Percentiles rank a stretch among this genome's conserved stretches.
Conservation (phyloP, 2,888 invertebrate genomes). For the Celastrina argiolus region DNA sequence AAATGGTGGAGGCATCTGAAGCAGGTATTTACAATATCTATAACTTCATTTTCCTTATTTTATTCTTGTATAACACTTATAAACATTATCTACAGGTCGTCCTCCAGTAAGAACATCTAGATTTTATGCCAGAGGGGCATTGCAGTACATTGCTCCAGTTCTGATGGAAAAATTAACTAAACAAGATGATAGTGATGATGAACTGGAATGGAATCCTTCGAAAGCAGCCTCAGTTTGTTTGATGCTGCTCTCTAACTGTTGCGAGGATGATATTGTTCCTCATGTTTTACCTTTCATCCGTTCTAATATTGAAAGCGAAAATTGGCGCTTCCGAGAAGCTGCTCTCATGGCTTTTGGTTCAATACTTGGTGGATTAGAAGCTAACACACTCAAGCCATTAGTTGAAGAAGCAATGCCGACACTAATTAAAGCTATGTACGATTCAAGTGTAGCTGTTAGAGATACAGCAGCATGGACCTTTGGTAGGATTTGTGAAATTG, state of each 20-base stretch:
- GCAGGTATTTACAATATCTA: conserved; percentile 64
- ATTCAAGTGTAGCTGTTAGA: conserved; percentile 93
- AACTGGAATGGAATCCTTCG: conserved; percentile 99
- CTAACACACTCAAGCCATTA: conserved; percentile 90
- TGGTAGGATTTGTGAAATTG: conserved; percentile 97
- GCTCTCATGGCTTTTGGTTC: conserved; percentile 99
- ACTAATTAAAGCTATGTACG: conserved; percentile 95
- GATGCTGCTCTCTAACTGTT: conserved; percentile 97
- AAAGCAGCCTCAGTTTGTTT: conserved; percentile 99
- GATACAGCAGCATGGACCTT: conserved; percentile 99
- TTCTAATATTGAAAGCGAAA: conserved; percentile 92
- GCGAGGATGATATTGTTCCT: conserved; percentile 97
- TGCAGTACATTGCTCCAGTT: conserved; percentile 96
- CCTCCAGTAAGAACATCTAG: conserved; percentile 95
- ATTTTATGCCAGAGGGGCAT: conserved; percentile 98
- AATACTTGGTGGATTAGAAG: conserved; percentile 94
- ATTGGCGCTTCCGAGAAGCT: conserved; percentile 96
- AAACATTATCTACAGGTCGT: conserved; percentile 75
- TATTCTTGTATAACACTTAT: conserved; percentile 26
- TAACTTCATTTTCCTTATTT: background rate
- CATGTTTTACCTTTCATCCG: conserved; percentile 97
- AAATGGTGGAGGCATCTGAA: conserved; percentile 95
- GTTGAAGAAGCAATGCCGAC: conserved; percentile 98
- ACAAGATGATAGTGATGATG: conserved; percentile 98
- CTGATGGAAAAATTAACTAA: conserved; percentile 95